A percentile compares a stretch with the other conserved stretches of the same genome.
phyloP scores from a whole-genome alignment of 2,113 vertebrate genomes.

The Antennarius striatus region DNA sequence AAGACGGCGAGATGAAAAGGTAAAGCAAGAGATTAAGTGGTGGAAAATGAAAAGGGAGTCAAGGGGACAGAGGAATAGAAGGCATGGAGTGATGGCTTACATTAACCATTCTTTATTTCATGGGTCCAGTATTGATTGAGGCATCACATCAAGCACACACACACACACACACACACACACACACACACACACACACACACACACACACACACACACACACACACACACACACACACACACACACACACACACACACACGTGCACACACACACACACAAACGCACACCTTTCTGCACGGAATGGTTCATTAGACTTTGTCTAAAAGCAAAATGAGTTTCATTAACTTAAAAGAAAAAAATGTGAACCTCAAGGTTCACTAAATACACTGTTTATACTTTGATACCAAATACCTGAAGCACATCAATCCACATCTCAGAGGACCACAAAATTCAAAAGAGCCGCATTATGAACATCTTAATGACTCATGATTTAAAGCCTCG shows the following conservation, averaged over 20 bases:
- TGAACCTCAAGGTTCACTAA: not conserved
- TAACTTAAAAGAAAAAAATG: not conserved
- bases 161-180: not conserved
- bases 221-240: too few species aligned
- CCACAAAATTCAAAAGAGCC: not conserved
- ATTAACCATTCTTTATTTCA: constrained; percentile 57
- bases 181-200: too few species aligned
- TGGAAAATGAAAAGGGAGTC: constrained; percentile 15
- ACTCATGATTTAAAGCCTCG: not conserved
- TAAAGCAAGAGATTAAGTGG: constrained; percentile 8
- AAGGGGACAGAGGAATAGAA: constrained; percentile 16
- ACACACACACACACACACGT: constrained; percentile 3
- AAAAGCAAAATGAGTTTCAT: constrained; percentile 38
- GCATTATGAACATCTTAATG: not conserved
- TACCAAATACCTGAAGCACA: constrained; percentile 9
- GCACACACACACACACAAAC: not conserved
- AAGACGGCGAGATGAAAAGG: constrained; percentile 13
- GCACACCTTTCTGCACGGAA: not conserved
- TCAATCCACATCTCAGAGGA: not conserved
- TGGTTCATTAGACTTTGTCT: constrained; percentile 29
- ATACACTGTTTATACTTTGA: not conserved
- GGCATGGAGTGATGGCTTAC: constrained; percentile 43
- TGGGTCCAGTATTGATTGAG: constrained; percentile 45
- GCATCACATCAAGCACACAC: constrained; percentile 4
- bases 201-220: constrained; percentile 1